Percentiles rank a stretch among this genome's conserved stretches.
phyloP scores from a whole-genome alignment of 2,113 vertebrate genomes.

The Odocoileus hemionus region DNA sequence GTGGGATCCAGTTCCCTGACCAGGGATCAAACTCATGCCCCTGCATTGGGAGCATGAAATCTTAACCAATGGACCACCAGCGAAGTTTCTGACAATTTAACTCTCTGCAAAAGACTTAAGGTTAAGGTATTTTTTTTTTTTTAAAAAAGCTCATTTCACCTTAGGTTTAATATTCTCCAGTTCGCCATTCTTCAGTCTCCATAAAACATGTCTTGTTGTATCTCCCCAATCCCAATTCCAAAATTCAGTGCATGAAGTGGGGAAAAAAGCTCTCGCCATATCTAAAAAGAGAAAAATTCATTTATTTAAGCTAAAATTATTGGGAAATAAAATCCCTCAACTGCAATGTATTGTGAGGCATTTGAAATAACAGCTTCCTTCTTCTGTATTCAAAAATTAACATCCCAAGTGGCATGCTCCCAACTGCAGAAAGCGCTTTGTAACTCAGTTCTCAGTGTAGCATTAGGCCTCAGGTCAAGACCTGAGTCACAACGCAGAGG shows the following conservation, averaged over 20 bases:
- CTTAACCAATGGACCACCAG: not conserved
- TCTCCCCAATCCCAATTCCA: conserved; percentile 95
- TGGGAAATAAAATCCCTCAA: not conserved
- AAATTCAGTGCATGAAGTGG: conserved; percentile 97
- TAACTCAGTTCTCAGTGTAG: not conserved
- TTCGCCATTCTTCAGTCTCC: conserved; percentile 98
- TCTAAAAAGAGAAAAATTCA: conserved; percentile 78
- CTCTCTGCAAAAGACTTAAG: not conserved
- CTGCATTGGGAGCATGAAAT: not conserved
- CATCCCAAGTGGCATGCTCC: not conserved
- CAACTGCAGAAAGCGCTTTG: not conserved
- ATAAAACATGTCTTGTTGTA: conserved; percentile 95
- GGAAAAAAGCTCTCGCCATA: conserved; percentile 97
- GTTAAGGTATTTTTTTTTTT: not conserved
- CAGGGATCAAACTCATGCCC: not conserved
- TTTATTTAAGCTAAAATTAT: conserved; percentile 70
- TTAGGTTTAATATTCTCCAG: conserved; percentile 97
- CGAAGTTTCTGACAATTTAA: not conserved
- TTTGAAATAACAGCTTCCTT: not conserved
- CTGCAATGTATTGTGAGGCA: not conserved
- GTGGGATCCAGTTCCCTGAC: not conserved
- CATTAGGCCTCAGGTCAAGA: not conserved
- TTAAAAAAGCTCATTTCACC: conserved; percentile 76
- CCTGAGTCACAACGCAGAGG: not conserved
- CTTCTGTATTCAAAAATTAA: not conserved